Percentiles rank a stretch among this genome's conserved stretches.
Conservation (phyloP, 1,140 invertebrate species). For the Drosophila bocki region DNA sequence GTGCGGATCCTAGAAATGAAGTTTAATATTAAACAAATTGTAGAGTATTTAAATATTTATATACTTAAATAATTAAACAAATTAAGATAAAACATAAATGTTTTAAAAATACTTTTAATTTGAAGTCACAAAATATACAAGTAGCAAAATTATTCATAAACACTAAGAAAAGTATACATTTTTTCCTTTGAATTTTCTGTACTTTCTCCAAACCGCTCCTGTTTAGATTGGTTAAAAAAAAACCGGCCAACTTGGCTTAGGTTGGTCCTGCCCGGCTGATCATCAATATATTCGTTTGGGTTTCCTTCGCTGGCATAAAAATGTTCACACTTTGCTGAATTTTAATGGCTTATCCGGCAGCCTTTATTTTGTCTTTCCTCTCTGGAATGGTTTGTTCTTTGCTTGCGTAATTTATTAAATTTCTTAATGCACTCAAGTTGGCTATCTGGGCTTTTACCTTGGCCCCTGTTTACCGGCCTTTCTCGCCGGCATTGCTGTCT, state of each 20-base stretch:
- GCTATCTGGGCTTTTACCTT: constrained; percentile 1
- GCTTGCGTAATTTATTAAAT: constrained; percentile 22
- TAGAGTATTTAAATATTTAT: too few species aligned
- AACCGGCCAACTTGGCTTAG: not conserved
- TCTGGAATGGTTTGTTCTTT: not conserved
- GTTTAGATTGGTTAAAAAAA: not conserved
- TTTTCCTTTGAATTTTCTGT: not conserved
- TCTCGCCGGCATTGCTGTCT: constrained; percentile 10
- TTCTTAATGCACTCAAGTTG: constrained; percentile 20
- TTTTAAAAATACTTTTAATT: not conserved
- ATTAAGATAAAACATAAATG: not conserved
- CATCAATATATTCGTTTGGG: constrained; percentile 19
- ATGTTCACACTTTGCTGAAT: constrained; percentile 22
- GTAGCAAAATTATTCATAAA: not conserved
- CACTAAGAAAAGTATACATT: not conserved
- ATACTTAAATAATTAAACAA: not conserved
- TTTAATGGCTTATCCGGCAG: constrained; percentile 16
- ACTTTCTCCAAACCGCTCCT: not conserved
- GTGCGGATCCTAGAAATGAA: not conserved
- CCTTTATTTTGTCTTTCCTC: not conserved
- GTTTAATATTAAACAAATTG: not conserved
- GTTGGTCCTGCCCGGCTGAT: constrained; percentile 3
- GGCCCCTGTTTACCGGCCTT: not conserved
- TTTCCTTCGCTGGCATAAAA: constrained; percentile 14
- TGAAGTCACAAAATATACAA: too few species aligned